Conservation (phyloP, 2,888 invertebrate species). For the Phorcus lineatus region DNA sequence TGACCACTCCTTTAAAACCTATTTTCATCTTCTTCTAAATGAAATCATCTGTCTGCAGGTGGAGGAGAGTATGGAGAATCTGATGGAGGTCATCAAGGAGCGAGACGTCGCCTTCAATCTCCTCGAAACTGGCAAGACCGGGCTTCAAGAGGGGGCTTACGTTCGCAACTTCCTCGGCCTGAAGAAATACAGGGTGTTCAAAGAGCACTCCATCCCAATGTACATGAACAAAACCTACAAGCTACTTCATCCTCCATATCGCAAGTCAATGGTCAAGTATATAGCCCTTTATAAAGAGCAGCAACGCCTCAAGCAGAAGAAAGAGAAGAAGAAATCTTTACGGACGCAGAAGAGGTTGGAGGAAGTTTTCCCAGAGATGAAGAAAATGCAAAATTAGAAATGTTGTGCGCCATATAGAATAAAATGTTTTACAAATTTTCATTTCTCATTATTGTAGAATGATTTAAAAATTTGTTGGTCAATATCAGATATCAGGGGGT, state of each 20-base stretch:
- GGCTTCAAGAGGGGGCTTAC: slow-evolving; percentile 41
- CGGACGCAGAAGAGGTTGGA: slow-evolving; percentile 12
- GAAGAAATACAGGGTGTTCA: slow-evolving; percentile 37
- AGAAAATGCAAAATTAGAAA: slow-evolving; percentile 25
- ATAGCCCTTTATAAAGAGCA: slow-evolving; percentile 57
- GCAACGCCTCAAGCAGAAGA: slow-evolving; percentile 23
- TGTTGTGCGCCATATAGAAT: too few species aligned
- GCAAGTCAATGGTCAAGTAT: slow-evolving; percentile 40
- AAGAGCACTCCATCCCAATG: slow-evolving; percentile 55
- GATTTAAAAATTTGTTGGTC: too few species aligned
- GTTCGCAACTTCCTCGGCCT: slow-evolving; percentile 61
- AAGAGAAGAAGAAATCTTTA: slow-evolving; percentile 21
- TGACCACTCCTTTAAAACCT: too few species aligned
- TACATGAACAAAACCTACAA: slow-evolving; percentile 46
- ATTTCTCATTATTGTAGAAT: too few species aligned
- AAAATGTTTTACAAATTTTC: too few species aligned
- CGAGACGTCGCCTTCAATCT: slow-evolving; percentile 91
- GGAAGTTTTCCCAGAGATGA: slow-evolving; percentile 46
- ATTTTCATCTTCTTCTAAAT: too few species aligned
- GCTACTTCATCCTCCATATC: slow-evolving; percentile 40
- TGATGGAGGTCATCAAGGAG: slow-evolving; percentile 93
- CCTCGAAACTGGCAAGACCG: slow-evolving; percentile 81
- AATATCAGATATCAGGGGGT: too few species aligned
- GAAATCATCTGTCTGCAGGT: slow-evolving; percentile 77
- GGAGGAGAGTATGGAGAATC: slow-evolving; percentile 93